phyloP scores from a whole-genome alignment of 2,888 invertebrate genomes.

The Endomychus coccineus region DNA sequence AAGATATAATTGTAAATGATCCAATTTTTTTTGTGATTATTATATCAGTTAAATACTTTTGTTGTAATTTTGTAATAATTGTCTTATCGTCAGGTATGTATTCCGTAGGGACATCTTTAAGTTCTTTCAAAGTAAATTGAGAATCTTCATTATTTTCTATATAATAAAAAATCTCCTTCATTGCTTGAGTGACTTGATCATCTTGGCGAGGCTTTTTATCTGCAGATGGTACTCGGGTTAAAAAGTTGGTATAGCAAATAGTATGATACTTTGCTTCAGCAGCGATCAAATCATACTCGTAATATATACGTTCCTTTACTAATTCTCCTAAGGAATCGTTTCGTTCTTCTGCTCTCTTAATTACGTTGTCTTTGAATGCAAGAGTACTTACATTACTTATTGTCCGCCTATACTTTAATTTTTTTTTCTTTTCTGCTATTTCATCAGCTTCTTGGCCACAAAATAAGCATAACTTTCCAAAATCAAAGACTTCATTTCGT shows the following conservation, averaged over 20 bases:
- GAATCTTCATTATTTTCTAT: constrained; percentile 29
- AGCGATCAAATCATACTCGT: constrained; percentile 23
- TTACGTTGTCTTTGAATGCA: constrained; percentile 34
- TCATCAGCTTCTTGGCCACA: constrained; percentile 21
- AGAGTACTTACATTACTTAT: constrained; percentile 33
- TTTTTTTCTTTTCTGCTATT: constrained; percentile 8
- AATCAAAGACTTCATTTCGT: constrained; percentile 21
- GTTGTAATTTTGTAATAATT: constrained; percentile 27
- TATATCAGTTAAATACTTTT: constrained; percentile 20
- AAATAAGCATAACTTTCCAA: constrained; percentile 20
- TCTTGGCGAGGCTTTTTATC: constrained; percentile 31
- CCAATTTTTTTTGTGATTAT: constrained; percentile 20
- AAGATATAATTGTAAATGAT: constrained; percentile 33
- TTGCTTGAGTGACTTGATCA: constrained; percentile 36
- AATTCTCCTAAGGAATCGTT: constrained; percentile 25
- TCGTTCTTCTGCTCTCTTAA: constrained; percentile 36
- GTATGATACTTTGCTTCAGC: constrained; percentile 35
- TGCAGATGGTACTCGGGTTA: constrained; percentile 25
- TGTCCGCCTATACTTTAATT: constrained; percentile 25
- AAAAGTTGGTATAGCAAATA: constrained; percentile 36
- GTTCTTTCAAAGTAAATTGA: constrained; percentile 37
- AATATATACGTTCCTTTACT: constrained; percentile 25
- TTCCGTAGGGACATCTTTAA: constrained; percentile 29
- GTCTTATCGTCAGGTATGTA: constrained; percentile 34
- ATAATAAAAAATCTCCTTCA: constrained; percentile 35